Conservation (phyloP, 2,113 vertebrate species). For the Brachirus orientalis region DNA sequence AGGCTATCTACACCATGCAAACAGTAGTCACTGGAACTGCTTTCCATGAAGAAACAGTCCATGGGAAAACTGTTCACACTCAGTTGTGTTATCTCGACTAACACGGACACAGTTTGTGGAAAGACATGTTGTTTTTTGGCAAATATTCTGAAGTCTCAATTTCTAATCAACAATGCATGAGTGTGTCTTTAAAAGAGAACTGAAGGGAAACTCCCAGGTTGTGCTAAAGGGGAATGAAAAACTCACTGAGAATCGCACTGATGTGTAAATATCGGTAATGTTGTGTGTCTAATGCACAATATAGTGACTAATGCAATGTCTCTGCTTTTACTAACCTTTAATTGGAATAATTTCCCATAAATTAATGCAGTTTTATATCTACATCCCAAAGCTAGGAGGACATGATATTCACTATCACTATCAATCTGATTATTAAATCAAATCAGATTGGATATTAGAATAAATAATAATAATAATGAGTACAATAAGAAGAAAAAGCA, state of each 20-base stretch:
- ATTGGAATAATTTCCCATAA: background rate
- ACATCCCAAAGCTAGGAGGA: background rate
- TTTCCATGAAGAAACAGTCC: background rate
- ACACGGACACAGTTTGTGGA: background rate
- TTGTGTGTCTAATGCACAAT: no score
- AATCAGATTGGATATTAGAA: no score
- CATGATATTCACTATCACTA: no score
- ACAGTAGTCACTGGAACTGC: background rate
- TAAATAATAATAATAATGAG: no score
- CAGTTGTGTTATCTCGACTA: background rate
- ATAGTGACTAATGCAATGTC: background rate
- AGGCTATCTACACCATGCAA: slow-evolving; percentile 1
- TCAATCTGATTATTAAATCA: no score
- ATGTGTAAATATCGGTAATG: no score
- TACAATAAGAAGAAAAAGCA: no score
- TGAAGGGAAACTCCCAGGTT: no score
- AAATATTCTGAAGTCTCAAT: background rate
- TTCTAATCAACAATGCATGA: background rate
- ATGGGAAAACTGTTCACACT: slow-evolving; percentile 5
- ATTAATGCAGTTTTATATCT: background rate
- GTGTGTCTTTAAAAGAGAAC: no score
- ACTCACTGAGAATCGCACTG: no score
- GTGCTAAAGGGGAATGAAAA: no score
- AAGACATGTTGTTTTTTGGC: background rate
- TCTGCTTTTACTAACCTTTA: background rate